phyloP scores from a whole-genome alignment of 2,888 invertebrate genomes.

The Caenorhabditis panamensis region DNA sequence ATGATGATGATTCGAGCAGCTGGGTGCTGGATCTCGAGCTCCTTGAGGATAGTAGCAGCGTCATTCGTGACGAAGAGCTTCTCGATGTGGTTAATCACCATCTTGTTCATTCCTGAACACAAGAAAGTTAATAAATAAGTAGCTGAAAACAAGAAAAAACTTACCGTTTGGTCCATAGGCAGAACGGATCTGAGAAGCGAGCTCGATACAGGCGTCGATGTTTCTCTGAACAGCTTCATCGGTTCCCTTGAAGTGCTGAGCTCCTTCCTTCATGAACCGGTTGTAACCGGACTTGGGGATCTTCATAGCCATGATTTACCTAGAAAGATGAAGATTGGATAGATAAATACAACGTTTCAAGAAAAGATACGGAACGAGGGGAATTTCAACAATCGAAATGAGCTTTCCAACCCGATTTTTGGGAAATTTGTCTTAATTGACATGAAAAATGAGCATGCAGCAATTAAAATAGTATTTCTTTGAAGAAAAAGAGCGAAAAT shows the following conservation, averaged over 20 bases:
- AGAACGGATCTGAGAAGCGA: constrained; percentile 92
- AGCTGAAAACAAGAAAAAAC: neutral
- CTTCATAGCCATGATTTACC: constrained; percentile 76
- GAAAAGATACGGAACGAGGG: no score
- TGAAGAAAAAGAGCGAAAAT: neutral
- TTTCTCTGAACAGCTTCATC: constrained; percentile 97
- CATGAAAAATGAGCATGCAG: neutral
- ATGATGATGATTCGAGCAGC: constrained; percentile 96
- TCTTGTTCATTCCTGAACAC: constrained; percentile 88
- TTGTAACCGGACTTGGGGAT: constrained; percentile 80
- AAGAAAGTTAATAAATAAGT: neutral
- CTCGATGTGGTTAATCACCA: constrained; percentile 98
- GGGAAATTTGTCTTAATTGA: no score
- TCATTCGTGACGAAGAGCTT: constrained; percentile 99
- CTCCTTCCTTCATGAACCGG: constrained; percentile 81
- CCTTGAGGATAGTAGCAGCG: constrained; percentile 94
- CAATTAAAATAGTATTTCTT: neutral
- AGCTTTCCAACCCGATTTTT: no score
- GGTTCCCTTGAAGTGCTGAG: constrained; percentile 89
- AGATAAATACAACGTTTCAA: no score
- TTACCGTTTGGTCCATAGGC: constrained; percentile 98
- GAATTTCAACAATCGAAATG: no score
- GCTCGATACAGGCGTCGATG: constrained; percentile 95
- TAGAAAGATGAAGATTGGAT: constrained; percentile 29
- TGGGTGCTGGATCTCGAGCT: constrained; percentile 91